A percentile compares a stretch with the other conserved stretches of the same genome.
Evolutionary conservation across 2,888 invertebrate genomes (phyloP).

Genomic region (Cenopis cana): DNA sequence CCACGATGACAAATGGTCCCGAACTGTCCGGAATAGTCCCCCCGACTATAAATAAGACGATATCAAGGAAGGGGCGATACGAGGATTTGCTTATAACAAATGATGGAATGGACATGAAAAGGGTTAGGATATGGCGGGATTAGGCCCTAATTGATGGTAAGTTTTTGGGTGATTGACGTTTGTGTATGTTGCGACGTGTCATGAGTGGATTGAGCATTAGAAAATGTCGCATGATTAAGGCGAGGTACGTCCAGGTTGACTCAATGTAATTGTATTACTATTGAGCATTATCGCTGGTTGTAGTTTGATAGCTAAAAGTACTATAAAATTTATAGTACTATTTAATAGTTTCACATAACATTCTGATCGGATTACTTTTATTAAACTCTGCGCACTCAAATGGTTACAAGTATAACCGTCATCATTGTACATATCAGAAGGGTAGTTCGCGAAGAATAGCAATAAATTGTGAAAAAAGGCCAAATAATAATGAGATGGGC

Average conservation of each 20-base stretch:
- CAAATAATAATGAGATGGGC: no score
- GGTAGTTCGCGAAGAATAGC: no score
- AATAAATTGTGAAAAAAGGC: no score
- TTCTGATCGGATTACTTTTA: no score
- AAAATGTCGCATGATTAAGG: background rate
- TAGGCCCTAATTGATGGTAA: slow-evolving; percentile 58
- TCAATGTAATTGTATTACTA: no score
- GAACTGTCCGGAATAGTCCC: slow-evolving; percentile 74
- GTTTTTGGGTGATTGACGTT: slow-evolving; percentile 47
- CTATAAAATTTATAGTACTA: no score
- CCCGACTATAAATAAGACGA: slow-evolving; percentile 83
- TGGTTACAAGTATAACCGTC: no score
- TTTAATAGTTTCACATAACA: no score
- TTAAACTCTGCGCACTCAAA: no score
- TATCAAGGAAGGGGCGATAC: slow-evolving; percentile 70
- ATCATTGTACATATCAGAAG: no score
- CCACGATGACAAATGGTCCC: slow-evolving; percentile 80
- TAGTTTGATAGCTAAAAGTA: no score
- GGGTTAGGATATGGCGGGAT: slow-evolving; percentile 61
- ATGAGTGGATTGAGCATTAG: slow-evolving; percentile 1
- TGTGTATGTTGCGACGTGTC: slow-evolving; percentile 14
- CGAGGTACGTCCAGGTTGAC: background rate
- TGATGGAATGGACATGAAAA: slow-evolving; percentile 79
- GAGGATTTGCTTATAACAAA: slow-evolving; percentile 79
- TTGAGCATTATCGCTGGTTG: no score